phyloP scores from a whole-genome alignment of 1,140 invertebrate species.

The Capitella teleta region DNA sequence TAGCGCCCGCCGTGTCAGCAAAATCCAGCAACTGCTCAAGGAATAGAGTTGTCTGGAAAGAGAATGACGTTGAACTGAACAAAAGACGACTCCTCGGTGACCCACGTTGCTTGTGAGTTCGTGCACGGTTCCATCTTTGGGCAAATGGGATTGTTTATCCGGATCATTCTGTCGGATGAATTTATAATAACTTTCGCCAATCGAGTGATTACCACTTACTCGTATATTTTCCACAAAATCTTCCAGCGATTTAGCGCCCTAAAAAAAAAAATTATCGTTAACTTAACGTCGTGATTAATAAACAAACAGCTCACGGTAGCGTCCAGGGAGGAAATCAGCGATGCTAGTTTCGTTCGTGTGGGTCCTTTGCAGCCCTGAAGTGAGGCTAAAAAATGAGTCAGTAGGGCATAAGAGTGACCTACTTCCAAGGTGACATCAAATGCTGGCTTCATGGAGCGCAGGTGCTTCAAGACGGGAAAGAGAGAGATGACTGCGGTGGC shows the following conservation, averaged over 20 bases:
- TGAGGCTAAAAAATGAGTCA: no score
- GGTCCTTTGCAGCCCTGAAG: conserved; percentile 31
- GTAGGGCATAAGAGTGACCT: conserved; percentile 1
- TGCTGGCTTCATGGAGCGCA: conserved; percentile 67
- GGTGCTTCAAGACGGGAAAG: conserved; percentile 74
- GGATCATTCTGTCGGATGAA: conserved; percentile 58
- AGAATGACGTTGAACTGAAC: neutral
- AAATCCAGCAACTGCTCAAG: conserved; percentile 34
- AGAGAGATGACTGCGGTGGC: conserved; percentile 71
- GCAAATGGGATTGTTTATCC: conserved; percentile 58
- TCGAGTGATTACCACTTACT: conserved; percentile 19
- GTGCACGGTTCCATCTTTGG: conserved; percentile 91
- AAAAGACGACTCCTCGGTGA: no score
- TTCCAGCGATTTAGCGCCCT: conserved; percentile 80
- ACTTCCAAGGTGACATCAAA: conserved; percentile 52
- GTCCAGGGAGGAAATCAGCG: conserved; percentile 30
- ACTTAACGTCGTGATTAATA: neutral
- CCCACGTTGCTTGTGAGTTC: conserved; percentile 83
- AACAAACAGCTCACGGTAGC: conserved; percentile 25
- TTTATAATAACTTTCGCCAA: no score
- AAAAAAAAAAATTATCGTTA: conserved; percentile 13
- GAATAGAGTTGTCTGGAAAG: conserved; percentile 17
- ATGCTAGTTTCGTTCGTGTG: conserved; percentile 32
- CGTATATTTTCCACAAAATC: conserved; percentile 81
- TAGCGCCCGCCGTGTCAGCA: conserved; percentile 34